Percentiles rank a stretch among this genome's conserved stretches.
These are phyloP conservation scores for Spodoptera litura DNA, from an alignment of 1,140 invertebrate genomes.

Conservation along the genomic window DNA sequence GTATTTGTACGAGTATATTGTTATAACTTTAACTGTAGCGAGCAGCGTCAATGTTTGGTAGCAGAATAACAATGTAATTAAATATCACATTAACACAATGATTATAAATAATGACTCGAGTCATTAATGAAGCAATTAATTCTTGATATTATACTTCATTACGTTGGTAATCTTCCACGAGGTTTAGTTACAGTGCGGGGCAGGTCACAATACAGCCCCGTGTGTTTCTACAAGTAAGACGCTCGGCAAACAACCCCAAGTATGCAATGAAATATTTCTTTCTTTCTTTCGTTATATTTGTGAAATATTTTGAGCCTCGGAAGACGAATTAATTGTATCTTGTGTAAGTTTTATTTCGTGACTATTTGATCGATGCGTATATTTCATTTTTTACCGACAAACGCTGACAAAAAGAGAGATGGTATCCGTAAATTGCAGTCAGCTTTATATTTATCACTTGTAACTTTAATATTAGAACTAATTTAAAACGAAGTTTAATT, in stretches of 20 bases:
- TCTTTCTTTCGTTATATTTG: neutral
- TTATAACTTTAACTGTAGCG: no score
- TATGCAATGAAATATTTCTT: conserved; percentile 22
- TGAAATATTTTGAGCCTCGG: conserved; percentile 19
- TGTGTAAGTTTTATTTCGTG: neutral
- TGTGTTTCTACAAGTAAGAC: neutral
- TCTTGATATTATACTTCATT: conserved; percentile 1
- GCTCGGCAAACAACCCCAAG: conserved; percentile 1
- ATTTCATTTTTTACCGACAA: no score
- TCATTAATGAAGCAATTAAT: conserved; percentile 3
- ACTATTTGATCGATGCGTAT: neutral
- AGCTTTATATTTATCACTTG: no score
- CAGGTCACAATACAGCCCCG: neutral
- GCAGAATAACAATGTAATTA: no score
- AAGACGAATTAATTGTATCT: conserved; percentile 21
- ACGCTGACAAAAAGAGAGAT: no score
- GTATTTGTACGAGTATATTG: no score
- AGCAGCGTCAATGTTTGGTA: no score
- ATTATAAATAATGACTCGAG: neutral
- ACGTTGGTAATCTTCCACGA: neutral
- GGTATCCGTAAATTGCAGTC: no score
- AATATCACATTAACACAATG: no score
- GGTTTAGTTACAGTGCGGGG: neutral
- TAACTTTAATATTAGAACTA: no score
- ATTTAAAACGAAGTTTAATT: no score